Evolutionary conservation across 2,888 invertebrate genomes (phyloP), one percentile per base, ranked within the genome.

Genomic region (Apotomis turbidana): DNA sequence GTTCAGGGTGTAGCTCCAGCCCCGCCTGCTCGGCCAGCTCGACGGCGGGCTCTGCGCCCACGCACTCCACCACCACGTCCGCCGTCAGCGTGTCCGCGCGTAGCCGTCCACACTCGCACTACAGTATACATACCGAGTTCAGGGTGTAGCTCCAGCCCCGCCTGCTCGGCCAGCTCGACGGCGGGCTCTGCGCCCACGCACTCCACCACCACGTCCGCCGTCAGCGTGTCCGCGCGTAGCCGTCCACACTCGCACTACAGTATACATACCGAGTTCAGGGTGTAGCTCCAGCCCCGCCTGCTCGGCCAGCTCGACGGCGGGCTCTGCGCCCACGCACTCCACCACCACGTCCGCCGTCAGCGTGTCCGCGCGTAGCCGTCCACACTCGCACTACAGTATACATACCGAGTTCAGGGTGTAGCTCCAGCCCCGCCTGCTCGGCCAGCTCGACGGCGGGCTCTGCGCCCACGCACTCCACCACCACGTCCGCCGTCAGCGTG

Each of bases 381-480:
- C 83, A 78, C 88, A 84, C 2, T 93, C 91, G 81, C 91, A 27
- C 27, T 27, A 27, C 27, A 2, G 27, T 27, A 27, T 27, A 27
- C 68, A 97, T 96, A 74, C 98, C 99, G 74, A 95, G 90, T 69
- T 94, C 94, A 0, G 95, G 94, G 90, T 98, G 96, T 38, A 97
- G 91, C 94, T 99, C 98, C 75, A 98, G 94, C 66, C 95, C 95
- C 5, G 98, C 97, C 49, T 94, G 88, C 77, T 89, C 87, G 9
- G 98, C 98, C 77, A 99, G 89, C 51, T 95, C 95, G 5, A 95
- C 96, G 84, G 97, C 97, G 4, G 98, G 96, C 83, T 96, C 95
- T 70, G 96, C 95, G 64, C 99, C 99, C 68, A 97, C 96, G 74
- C 98, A 97, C 75, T 98, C 96, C 73, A 99, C 55, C 44, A 99